Base-by-base conservation (phyloP, 2,797 vertebrate species). In the Lophius americanus region DNA sequence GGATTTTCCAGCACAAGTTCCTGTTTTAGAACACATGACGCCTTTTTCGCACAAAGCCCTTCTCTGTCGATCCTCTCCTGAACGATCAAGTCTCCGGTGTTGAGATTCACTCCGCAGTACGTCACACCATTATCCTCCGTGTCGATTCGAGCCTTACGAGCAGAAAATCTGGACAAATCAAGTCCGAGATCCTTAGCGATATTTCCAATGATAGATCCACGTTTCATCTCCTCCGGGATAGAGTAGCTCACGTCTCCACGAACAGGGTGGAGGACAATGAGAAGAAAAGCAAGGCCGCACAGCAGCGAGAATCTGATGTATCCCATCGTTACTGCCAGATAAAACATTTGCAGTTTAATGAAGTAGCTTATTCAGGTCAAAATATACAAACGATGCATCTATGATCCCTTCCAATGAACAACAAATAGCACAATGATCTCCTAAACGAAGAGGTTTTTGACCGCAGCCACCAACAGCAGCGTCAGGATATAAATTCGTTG, bases 1-100 rank as follows among this genome's bases (percentile, higher is more conserved):
- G 92, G 92, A 61, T 92, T 92, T 78, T 94, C 91, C 5, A 94
- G 46, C 0, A 95, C 89, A 2, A 94, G 60, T 37, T 95, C 93
- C 71, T 92, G 91, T 60, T 85, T 92, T 11, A 95, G 41, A 43
- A 70, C 62, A 66, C 90, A 91, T 1, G 82, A 79, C 1, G 49
- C 9, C 8, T 68, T 89, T 59, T 83, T 76, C 0, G 51, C 87
- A 67, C 91, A 91, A 52, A 90, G 78, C 33, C 41, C 73, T 35
- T 92, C 89, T 60, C 89, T 76, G 56, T 91, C 86, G 0, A 88
- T 91, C 59, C 79, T 75, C 36, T 85, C 81, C 4, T 68, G 69
- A 0, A 89, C 78, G 5, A 73, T 9, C 55, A 91, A 36, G 9
- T 84, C 76, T 33, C 89, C 90, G 11, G 77, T 90, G 10, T 63